Base-by-base conservation (phyloP, 1,140 invertebrate species). In the Drosophila lacertosa region DNA sequence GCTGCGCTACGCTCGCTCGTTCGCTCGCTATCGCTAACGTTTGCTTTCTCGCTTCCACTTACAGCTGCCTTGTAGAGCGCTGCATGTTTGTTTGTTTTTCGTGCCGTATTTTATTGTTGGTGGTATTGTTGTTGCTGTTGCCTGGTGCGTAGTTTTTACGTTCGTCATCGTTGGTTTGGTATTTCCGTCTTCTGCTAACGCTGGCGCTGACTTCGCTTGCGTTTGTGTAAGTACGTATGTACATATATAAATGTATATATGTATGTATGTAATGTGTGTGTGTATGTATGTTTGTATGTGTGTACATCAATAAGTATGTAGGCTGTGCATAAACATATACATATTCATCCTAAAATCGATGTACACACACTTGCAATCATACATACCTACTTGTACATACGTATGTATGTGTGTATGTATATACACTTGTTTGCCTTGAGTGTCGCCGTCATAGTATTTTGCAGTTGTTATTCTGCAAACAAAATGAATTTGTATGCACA, bases 1-100 rank as follows among this genome's bases (percentile, higher is more conserved):
- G 35, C 59, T 64, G 20, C 50, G 37, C n/a, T n/a, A n/a, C n/a
- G n/a, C n/a, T n/a, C n/a, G n/a, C n/a, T n/a, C n/a, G n/a, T n/a
- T n/a, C n/a, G n/a, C 24, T 62, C 33, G 40, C 63, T 73, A 29
- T 53, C 42, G 16, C 40, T 39, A 18, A 48, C 59, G 53, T 20
- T 42, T 47, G 47, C 59, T 64, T 44, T 66, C 42, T 58, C 50
- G 11, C 74, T 65, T 24, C 35, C 40, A 32, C 63, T 33, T 33
- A 33, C 42, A 33, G 42, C 26, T 26, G 18, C 26, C 22, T n/a
- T n/a, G n/a, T n/a, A n/a, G n/a, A n/a, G n/a, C 53, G 48, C 40
- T 63, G 70, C 65, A 84, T 88, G 83, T 88, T 88, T 88, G 82
- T 88, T 88, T 88, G 82, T 88, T 82, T 88, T 88, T 81, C 82